Evolutionary conservation across 2,888 invertebrate species (phyloP), one percentile per base, ranked within the genome.

Genomic region (Pristionchus entomophagus): DNA sequence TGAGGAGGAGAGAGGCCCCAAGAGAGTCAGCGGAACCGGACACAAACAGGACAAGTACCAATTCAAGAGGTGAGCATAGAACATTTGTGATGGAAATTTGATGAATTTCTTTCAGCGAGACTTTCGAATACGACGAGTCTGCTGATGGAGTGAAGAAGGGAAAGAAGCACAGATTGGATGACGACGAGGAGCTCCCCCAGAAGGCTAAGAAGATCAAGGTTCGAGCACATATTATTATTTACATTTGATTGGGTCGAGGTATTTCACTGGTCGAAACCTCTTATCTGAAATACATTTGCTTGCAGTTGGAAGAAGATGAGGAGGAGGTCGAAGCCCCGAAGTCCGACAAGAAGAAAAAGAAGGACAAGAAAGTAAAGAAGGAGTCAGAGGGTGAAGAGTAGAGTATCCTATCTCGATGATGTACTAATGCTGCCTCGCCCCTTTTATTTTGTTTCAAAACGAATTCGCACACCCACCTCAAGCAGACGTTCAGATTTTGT

Each of bases 1-100:
- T 19, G 92, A 92, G 59, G 95, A 98, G 73, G 97, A 98, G 94
- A 97, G 97, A 93, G 97, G 97, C 0, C 90, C 90, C 83, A 90
- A 91, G 87, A 89, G 86, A 49, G 86, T 88, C 29, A 86, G 87
- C 86, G 87, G 97, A 91, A 97, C 96, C 22, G 97, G 97, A 94
- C 96, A 96, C 1, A 97, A 96, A 94, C 97, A 97, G 93, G 97
- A 98, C 92, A 98, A 97, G 94, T 98, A 98, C 94, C 96, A 97
- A 91, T 96, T 96, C 89, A 96, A 96, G 94, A 96, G 96, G 96
- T 95, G 91, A 92, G 91, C 87, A 51, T 8, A 22, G 35, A 26
- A 69, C 26, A 22, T 35, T 1, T 22, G 26, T n/a, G 19, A n/a
- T 35, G 45, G 26, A 2, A 45, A 49, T 26, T 1, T 69, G 17